Conservation (phyloP, 2,888 invertebrate species). For the Junonia oenone region DNA sequence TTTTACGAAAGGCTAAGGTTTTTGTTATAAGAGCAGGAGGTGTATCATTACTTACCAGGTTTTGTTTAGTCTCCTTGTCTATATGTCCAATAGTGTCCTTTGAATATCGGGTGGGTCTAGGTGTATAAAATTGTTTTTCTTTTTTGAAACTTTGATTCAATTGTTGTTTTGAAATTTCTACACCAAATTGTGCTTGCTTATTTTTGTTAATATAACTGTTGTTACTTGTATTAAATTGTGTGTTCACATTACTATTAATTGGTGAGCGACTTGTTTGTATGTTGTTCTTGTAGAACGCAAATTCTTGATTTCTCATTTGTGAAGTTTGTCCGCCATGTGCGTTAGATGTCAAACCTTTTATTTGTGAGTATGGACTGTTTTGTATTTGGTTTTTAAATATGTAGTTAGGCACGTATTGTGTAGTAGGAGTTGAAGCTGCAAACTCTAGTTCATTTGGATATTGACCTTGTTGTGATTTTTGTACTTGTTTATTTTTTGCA, state of each 20-base stretch:
- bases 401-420: conserved; percentile 42
- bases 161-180: conserved; percentile 46
- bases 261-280: conserved; percentile 26
- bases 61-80: conserved; percentile 53
- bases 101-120: conserved; percentile 42
- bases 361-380: conserved; percentile 29
- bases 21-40: conserved; percentile 59
- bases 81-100: conserved; percentile 40
- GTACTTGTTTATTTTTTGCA: conserved; percentile 52
- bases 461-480: conserved; percentile 42
- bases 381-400: conserved; percentile 49
- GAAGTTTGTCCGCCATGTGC: conserved; percentile 42
- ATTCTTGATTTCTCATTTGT: conserved; percentile 28
- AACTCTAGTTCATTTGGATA: conserved; percentile 45
- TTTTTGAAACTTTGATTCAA: conserved; percentile 31
- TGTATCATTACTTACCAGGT: conserved; percentile 62
- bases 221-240: conserved; percentile 27
- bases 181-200: conserved; percentile 34
- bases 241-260: neutral
- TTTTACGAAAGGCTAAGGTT: conserved; percentile 57
- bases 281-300: conserved; percentile 16
- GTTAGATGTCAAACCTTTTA: conserved; percentile 37
- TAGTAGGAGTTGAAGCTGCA: conserved; percentile 58
- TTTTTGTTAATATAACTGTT: conserved; percentile 38
- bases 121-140: conserved; percentile 46